Evolutionary conservation across 2,797 vertebrate species (phyloP).

Genomic region (Gobio occitaniae): DNA sequence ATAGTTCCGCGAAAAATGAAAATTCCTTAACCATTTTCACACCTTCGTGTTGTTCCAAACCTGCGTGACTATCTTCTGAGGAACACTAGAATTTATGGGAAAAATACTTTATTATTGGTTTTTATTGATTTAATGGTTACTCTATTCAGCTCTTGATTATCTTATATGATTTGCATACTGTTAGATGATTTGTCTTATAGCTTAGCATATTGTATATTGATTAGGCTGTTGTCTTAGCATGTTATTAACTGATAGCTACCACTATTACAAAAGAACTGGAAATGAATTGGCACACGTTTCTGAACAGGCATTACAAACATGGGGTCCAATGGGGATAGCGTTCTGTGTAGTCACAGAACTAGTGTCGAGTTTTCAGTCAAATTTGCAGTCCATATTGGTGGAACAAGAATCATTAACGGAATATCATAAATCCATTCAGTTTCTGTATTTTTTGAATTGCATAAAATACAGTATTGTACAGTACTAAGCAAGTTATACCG

Average conservation of each 20-base stretch:
- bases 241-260: not conserved
- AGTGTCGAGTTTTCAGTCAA: not conserved
- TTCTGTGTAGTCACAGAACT: not conserved
- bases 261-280: not conserved
- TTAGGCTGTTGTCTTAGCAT: not conserved
- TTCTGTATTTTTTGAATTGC: not conserved
- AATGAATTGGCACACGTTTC: not conserved
- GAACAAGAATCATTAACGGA: not conserved
- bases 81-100: not conserved
- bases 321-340: not conserved
- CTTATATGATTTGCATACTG: not conserved
- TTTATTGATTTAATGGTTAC: not conserved
- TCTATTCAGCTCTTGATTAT: not conserved
- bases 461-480: not conserved
- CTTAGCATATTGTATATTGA: not conserved
- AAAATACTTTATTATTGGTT: too few species aligned
- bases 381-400: not conserved
- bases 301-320: not conserved
- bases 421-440: not conserved
- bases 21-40: not conserved
- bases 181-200: not conserved
- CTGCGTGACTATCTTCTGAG: not conserved
- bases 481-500: not conserved
- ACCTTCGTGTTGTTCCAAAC: not conserved
- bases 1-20: not conserved